Conservation (phyloP, 1,140 invertebrate species). For the Steinernema feltiae region DNA sequence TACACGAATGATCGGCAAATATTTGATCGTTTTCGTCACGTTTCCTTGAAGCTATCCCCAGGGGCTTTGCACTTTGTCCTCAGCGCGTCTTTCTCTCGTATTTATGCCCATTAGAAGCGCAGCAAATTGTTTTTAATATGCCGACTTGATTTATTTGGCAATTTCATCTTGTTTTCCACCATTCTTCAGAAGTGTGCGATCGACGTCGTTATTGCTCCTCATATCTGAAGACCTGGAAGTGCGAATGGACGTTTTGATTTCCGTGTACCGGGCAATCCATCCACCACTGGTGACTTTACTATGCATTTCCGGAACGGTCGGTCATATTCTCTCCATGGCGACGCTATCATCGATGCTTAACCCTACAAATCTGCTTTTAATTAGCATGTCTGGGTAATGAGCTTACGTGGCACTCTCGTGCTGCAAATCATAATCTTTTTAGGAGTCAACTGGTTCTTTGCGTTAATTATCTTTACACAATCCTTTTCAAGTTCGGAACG, state of each 20-base stretch:
- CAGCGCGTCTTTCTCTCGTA: background rate
- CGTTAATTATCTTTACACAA: conserved; percentile 48
- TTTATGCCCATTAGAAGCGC: background rate
- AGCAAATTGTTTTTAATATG: background rate
- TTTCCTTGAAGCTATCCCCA: conserved; percentile 4
- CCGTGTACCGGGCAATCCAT: conserved; percentile 32
- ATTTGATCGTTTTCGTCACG: background rate
- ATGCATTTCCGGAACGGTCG: conserved; percentile 42
- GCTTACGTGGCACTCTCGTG: background rate
- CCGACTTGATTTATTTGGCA: conserved; percentile 5
- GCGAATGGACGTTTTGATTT: conserved; percentile 22
- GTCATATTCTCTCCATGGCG: conserved; percentile 44
- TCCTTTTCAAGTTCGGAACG: conserved; percentile 43
- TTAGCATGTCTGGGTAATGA: conserved; percentile 41
- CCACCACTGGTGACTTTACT: conserved; percentile 42
- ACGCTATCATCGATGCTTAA: conserved; percentile 39
- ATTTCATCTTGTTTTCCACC: background rate
- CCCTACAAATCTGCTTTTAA: conserved; percentile 48
- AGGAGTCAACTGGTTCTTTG: conserved; percentile 40
- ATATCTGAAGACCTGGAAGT: background rate
- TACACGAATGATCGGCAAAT: conserved; percentile 20
- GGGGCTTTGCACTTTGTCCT: conserved; percentile 16
- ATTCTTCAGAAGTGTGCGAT: background rate
- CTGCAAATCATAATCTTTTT: conserved; percentile 25
- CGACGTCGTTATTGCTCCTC: background rate